Evolutionary conservation across 2,797 vertebrate species (phyloP).

Genomic region (Odontamblyopus rebecca): DNA sequence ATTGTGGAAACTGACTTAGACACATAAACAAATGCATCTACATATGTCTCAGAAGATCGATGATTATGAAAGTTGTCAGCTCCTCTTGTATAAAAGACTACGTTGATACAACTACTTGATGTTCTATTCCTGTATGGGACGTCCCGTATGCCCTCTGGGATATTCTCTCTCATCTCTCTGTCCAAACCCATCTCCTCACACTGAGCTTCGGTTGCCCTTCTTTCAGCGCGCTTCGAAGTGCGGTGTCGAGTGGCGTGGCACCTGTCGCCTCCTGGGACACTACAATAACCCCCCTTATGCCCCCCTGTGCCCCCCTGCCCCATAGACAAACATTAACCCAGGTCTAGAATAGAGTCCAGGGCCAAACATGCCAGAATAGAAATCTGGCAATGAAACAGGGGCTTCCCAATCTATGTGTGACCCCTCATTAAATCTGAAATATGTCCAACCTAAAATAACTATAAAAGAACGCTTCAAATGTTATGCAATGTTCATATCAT

Average conservation of each 20-base stretch:
- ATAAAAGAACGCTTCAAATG: not conserved
- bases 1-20: too few relatives aligned
- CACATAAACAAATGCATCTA: not conserved
- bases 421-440: not conserved
- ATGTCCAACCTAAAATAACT: not conserved
- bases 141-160: slow-evolving; percentile 2
- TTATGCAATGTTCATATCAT: not conserved
- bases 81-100: not conserved
- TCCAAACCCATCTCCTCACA: slow-evolving; percentile 7
- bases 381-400: slow-evolving; percentile 1
- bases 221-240: slow-evolving; percentile 2
- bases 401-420: slow-evolving; percentile 6
- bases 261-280: slow-evolving; percentile 7
- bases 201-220: slow-evolving; percentile 2
- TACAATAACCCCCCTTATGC: slow-evolving; percentile 1
- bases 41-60: not conserved
- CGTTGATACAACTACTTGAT: not conserved
- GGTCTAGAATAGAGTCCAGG: not conserved
- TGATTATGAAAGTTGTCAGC: not conserved
- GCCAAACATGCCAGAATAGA: not conserved
- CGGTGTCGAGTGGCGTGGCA: slow-evolving; percentile 11
- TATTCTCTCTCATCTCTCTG: slow-evolving; percentile 9
- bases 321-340: not conserved
- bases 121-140: slow-evolving; percentile 7
- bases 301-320: not conserved